phyloP scores from a whole-genome alignment of 2,113 vertebrate species.

The Piprites chloris region DNA sequence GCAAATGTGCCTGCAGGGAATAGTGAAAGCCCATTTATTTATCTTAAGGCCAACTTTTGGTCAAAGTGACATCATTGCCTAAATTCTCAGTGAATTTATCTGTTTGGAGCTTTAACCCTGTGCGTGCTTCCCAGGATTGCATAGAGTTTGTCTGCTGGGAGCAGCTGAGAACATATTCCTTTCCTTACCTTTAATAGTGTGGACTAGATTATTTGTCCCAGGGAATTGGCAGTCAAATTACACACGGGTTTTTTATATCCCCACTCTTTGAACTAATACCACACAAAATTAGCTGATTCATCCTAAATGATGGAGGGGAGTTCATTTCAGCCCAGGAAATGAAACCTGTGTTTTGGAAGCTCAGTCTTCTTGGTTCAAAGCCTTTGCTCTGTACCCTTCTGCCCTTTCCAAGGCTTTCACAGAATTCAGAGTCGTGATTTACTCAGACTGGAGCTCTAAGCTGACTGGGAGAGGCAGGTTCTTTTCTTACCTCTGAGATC shows the following conservation, averaged over 20 bases:
- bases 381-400: neutral
- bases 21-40: constrained; percentile 15
- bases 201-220: neutral
- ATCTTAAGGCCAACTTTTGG: neutral
- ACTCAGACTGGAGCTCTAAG: neutral
- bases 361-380: neutral
- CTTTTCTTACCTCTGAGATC: neutral
- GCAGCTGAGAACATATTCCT: neutral
- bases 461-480: neutral
- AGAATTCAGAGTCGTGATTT: neutral
- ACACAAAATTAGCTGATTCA: neutral
- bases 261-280: neutral
- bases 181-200: neutral
- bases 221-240: neutral
- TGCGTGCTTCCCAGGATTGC: neutral
- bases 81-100: neutral
- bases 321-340: neutral
- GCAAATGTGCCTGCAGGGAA: constrained; percentile 3
- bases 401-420: neutral
- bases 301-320: neutral
- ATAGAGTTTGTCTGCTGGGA: neutral
- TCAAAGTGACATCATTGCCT: constrained; percentile 20
- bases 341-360: neutral
- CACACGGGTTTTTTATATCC: neutral
- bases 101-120: constrained; percentile 10